Evolutionary conservation across 1,140 invertebrate species (phyloP), one percentile per base, ranked within the genome.

Genomic region (Latrodectus geometricus): DNA sequence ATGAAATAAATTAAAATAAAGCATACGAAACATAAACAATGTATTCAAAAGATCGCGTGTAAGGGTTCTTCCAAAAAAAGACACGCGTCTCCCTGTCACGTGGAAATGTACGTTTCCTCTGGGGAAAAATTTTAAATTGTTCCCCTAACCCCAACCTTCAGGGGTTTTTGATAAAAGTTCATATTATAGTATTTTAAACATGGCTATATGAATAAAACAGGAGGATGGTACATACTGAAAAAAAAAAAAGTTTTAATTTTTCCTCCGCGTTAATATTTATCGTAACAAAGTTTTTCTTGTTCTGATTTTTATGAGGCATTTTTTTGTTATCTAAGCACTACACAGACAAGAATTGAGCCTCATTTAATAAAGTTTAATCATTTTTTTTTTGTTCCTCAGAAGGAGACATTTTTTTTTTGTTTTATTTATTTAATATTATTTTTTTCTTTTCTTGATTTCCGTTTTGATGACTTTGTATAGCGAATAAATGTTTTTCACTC

Each of bases 331-430:
- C 4, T n/a, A 23, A n/a, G n/a, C n/a, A n/a, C n/a, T n/a, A n/a
- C n/a, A n/a, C n/a, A n/a, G n/a, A n/a, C 9, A 14, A 52, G 54
- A 76, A 76, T 76, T 76, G 54, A 52, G 54, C 9, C 50, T 61
- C 74, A 76, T 76, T 76, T 76, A 76, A 76, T 54, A 76, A 76
- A 54, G 54, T 76, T 76, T 76, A 76, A 76, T 76, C 74, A 56
- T 75, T 11, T 61, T 23, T n/a, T n/a, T 76, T 76, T 56, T 76
- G n/a, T 21, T 23, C 49, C 4, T 74, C 17, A n/a, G 48, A 17
- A 21, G 3, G 17, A n/a, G 9, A n/a, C 48, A 12, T 5, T 35
- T 35, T 35, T n/a, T 35, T 35, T 35, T 50, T n/a, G n/a, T 48
- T 14, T n/a, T 74, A n/a, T 48, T 48, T 4, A 5, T 35, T 35